Percentiles rank a stretch among this genome's conserved stretches.
Evolutionary conservation across 2,888 invertebrate genomes (phyloP).

Genomic region (Asteroscopus sphinx): DNA sequence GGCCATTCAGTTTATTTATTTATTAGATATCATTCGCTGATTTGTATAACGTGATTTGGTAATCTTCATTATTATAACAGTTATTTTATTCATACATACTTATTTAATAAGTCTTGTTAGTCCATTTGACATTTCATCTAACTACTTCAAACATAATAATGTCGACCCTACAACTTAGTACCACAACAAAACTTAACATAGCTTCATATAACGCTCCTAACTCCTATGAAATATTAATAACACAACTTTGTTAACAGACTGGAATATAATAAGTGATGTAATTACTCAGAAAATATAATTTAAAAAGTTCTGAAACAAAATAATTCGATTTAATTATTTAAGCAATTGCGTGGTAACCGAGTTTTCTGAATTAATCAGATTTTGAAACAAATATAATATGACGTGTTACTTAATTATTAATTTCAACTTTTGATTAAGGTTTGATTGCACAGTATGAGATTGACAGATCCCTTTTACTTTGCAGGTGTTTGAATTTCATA

Average conservation of each 20-base stretch:
- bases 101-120: background rate
- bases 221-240: slow-evolving; percentile 14
- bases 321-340: background rate
- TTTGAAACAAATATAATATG: background rate
- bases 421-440: background rate
- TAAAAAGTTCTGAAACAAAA: slow-evolving; percentile 2
- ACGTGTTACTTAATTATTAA: no score
- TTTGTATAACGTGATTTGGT: no score
- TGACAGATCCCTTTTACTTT: no score
- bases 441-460: background rate
- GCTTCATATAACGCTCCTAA: background rate
- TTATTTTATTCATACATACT: background rate
- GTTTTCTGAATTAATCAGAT: background rate
- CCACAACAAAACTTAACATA: slow-evolving; percentile 4
- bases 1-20: no score
- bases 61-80: no score
- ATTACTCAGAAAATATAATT: slow-evolving; percentile 1
- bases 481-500: no score
- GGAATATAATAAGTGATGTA: slow-evolving; percentile 1
- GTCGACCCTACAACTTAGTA: background rate
- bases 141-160: slow-evolving; percentile 1
- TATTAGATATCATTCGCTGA: no score
- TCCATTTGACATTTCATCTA: background rate
- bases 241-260: slow-evolving; percentile 1
- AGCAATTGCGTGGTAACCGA: background rate